Evolutionary conservation across 2,888 invertebrate genomes (phyloP).

Genomic region (Apotomis betuletana): DNA sequence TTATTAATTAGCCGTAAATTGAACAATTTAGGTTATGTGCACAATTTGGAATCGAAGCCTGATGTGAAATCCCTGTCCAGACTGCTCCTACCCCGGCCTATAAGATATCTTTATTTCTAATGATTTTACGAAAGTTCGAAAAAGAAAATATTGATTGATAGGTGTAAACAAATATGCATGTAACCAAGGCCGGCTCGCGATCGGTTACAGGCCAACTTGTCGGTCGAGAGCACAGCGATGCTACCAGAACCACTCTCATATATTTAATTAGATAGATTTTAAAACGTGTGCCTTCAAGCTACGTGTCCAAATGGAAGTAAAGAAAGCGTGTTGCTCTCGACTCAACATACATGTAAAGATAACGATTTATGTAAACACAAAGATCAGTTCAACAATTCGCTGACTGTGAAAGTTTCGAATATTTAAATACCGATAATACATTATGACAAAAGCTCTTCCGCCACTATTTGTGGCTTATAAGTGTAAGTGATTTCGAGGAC

Average conservation of each 20-base stretch:
- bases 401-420: conserved; percentile 59
- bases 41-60: conserved; percentile 49
- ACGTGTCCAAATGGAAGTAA: conserved; percentile 64
- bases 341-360: conserved; percentile 52
- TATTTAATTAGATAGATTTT: conserved; percentile 46
- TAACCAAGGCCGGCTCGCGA: conserved; percentile 74
- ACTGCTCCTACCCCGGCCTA: conserved; percentile 76
- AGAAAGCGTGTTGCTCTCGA: conserved; percentile 63
- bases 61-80: conserved; percentile 67
- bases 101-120: conserved; percentile 69
- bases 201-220: conserved; percentile 80
- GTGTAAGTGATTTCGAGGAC: conserved; percentile 60
- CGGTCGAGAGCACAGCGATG: conserved; percentile 57
- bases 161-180: conserved; percentile 76
- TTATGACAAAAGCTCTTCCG: conserved; percentile 67
- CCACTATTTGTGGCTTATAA: conserved; percentile 65
- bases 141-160: conserved; percentile 64
- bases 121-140: conserved; percentile 65
- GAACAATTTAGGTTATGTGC: background rate
- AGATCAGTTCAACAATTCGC: conserved; percentile 47
- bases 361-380: conserved; percentile 50
- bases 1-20: conserved; percentile 2
- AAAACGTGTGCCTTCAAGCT: conserved; percentile 69
- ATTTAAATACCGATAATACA: conserved; percentile 58
- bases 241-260: conserved; percentile 50